phyloP scores from a whole-genome alignment of 2,113 vertebrate species.

The Piaya cayana region DNA sequence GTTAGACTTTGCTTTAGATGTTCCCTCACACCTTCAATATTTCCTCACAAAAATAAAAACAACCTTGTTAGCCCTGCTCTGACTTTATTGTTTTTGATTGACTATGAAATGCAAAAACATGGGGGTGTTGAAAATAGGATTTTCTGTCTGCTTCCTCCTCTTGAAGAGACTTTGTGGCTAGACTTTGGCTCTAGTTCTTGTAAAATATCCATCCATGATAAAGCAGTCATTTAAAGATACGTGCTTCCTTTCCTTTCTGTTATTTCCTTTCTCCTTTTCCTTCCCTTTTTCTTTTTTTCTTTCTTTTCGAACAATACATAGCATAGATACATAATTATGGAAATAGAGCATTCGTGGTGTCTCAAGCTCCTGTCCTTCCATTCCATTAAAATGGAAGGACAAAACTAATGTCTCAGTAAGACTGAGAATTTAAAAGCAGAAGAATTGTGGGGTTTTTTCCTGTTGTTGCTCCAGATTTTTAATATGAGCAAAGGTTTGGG shows the following conservation, averaged over 20 bases:
- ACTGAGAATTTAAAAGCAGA: not conserved
- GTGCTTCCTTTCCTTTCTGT: not conserved
- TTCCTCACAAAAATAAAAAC: not conserved
- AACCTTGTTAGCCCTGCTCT: not conserved
- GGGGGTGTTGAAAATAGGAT: not conserved
- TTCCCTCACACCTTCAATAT: not conserved
- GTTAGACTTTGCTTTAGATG: not conserved
- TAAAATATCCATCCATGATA: not conserved
- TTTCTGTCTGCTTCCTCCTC: not conserved
- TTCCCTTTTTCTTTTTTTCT: not conserved
- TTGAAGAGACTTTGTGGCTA: not conserved
- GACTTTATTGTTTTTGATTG: not conserved
- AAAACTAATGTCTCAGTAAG: not conserved
- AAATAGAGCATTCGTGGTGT: not conserved
- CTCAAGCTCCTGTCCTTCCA: not conserved
- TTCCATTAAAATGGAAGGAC: not conserved
- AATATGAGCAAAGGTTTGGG: not conserved
- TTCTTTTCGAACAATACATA: not conserved
- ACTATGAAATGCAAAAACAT: not conserved
- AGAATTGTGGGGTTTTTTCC: not conserved
- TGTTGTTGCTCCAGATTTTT: not conserved
- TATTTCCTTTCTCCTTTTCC: not conserved
- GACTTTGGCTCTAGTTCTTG: not conserved
- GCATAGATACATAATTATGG: not conserved
- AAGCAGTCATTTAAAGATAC: not conserved